Conservation (phyloP, 2,888 invertebrate species). For the Amblyjoppa proteus region DNA sequence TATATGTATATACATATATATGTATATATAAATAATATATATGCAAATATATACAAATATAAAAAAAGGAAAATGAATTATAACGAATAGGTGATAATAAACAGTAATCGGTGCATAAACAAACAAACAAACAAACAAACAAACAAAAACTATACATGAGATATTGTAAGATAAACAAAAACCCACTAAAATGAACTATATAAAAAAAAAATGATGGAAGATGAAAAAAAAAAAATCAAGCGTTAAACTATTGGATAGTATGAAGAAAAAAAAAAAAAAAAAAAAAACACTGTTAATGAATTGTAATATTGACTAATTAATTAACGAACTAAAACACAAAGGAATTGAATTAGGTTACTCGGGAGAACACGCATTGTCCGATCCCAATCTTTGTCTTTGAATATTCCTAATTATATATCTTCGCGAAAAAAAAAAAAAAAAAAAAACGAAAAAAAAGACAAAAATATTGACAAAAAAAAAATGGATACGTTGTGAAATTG, state of each 20-base stretch:
- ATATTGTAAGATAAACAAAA: conserved; percentile 75
- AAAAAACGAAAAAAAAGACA: conserved; percentile 12
- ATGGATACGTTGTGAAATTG: conserved; percentile 36
- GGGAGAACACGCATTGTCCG: conserved; percentile 79
- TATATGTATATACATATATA: conserved; percentile 70
- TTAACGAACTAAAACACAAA: conserved; percentile 82
- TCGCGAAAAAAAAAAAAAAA: conserved; percentile 52
- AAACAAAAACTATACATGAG: conserved; percentile 59
- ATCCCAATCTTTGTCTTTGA: conserved; percentile 78
- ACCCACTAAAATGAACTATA: conserved; percentile 73
- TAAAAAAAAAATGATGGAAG: conserved; percentile 60
- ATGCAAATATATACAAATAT: conserved; percentile 46
- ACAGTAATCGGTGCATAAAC: conserved; percentile 65
- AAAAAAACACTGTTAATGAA: conserved; percentile 79
- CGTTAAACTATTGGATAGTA: conserved; percentile 79
- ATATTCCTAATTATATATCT: conserved; percentile 76
- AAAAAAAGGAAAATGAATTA: conserved; percentile 67
- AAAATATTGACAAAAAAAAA: conserved; percentile 34
- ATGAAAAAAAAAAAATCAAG: conserved; percentile 70
- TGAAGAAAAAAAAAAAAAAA: conserved; percentile 68
- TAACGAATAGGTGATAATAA: conserved; percentile 68
- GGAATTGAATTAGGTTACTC: conserved; percentile 84
- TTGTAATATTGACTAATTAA: conserved; percentile 81
- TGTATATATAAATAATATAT: conserved; percentile 76
- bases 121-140: conserved; percentile 33